These are phyloP conservation scores for Zophobas morio DNA, from an alignment of 1,140 invertebrate genomes.

Conservation along the genomic window DNA sequence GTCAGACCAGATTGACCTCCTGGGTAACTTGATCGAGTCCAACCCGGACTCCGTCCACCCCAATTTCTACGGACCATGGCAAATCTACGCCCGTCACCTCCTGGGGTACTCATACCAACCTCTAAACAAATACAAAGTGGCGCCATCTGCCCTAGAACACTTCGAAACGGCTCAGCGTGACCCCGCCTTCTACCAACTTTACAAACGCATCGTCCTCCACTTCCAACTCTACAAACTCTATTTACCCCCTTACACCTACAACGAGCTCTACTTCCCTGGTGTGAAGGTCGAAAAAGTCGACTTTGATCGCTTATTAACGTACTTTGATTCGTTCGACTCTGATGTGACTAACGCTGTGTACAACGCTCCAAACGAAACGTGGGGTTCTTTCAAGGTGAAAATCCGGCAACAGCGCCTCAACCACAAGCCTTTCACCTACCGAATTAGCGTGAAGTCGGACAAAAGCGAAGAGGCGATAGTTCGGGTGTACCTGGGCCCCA, in stretches of 20 bases:
- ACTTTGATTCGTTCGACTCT: conserved; percentile 79
- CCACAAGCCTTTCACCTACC: conserved; percentile 78
- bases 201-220: conserved; percentile 71
- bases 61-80: conserved; percentile 73
- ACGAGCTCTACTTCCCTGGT: conserved; percentile 73
- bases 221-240: conserved; percentile 64
- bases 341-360: conserved; percentile 77
- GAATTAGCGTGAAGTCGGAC: conserved; percentile 73
- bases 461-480: conserved; percentile 71
- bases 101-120: conserved; percentile 66
- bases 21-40: conserved; percentile 71
- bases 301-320: conserved; percentile 78
- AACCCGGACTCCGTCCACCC: conserved; percentile 70
- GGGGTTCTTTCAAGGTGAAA: conserved; percentile 53
- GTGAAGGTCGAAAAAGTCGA: conserved; percentile 76
- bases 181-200: conserved; percentile 77
- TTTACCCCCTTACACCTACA: conserved; percentile 73
- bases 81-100: conserved; percentile 66
- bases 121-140: conserved; percentile 54
- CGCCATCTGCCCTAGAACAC: conserved; percentile 67
- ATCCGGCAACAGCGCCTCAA: conserved; percentile 70
- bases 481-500: conserved; percentile 80
- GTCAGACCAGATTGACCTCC: conserved; percentile 66
- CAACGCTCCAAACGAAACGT: conserved; percentile 59
- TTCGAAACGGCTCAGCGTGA: conserved; percentile 76